A percentile compares a stretch with the other conserved stretches of the same genome.
Conservation (phyloP, 2,797 vertebrate genomes). For the Enteromius paludinosus region DNA sequence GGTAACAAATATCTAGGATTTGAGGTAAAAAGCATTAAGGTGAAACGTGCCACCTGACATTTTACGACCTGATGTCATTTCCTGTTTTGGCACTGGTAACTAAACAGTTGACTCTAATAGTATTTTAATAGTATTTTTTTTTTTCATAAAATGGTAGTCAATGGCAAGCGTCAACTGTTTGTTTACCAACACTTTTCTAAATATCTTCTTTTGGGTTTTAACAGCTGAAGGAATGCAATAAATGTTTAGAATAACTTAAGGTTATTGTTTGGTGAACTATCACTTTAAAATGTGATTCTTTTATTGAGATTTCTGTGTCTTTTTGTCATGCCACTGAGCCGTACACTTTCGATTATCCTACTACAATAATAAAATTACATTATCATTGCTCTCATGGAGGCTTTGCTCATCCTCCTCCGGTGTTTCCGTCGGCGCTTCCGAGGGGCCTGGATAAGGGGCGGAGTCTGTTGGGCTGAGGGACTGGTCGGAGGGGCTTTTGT, state of each 20-base stretch:
- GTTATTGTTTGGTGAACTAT: background rate
- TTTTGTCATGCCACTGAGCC: background rate
- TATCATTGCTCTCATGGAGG: constrained; percentile 78
- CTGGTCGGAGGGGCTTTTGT: constrained; percentile 18
- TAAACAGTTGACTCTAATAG: background rate
- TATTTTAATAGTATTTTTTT: background rate
- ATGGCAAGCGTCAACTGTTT: background rate
- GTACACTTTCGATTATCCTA: constrained; percentile 58
- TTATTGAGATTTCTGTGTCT: background rate
- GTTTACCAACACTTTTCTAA: background rate
- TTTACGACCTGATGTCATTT: background rate
- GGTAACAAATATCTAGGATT: background rate
- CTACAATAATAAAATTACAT: constrained; percentile 68
- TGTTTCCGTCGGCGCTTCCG: constrained; percentile 72
- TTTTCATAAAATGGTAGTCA: background rate
- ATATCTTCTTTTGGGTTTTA: background rate
- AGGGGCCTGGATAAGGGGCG: constrained; percentile 59
- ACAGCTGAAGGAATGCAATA: background rate
- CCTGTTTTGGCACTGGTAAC: background rate
- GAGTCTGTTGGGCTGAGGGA: constrained; percentile 33
- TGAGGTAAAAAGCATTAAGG: background rate
- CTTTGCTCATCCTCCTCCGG: constrained; percentile 77
- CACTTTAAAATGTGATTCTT: background rate
- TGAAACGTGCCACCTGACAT: background rate
- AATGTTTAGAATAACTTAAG: background rate